Evolutionary conservation across 2,113 vertebrate genomes (phyloP), one percentile per base, ranked within the genome.

Genomic region (Centropus bengalensis): DNA sequence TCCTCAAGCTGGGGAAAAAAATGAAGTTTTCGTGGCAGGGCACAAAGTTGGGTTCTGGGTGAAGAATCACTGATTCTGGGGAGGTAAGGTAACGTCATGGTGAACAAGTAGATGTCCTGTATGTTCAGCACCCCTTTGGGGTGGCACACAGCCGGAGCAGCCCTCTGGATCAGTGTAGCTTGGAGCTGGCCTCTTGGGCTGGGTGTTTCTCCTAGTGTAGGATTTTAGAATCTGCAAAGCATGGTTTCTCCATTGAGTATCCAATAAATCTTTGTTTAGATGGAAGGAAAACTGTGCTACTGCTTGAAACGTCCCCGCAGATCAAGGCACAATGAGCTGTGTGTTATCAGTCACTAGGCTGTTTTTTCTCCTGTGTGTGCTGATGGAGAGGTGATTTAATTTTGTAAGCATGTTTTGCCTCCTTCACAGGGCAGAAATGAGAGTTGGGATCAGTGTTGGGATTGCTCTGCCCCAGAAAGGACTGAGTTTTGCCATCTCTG

Each of bases 381-480:
- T 66, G 58, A 27, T 47, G 64, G 83, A 52, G 78, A 82, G 27
- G 51, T 64, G 51, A 59, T 45, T 68, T 54, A 45, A 52, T 73
- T 52, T 44, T 38, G 4, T 5, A 42, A 42, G 49, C 59, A 7
- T 6, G 27, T 59, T 59, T 30, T 52, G 6, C 66, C 52, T 38
- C n/a, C 66, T 59, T 51, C 58, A 7, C 19, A 66, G 22, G 36
- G 13, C 16, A 28, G 51, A 16, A n/a, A 9, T 6, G 44, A 59
- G 49, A 45, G 14, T 32, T n/a, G 36, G n/a, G 45, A 4, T n/a
- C 1, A 6, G 4, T 1, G 0, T 49, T 70, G 33, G 27, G 49
- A 12, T 18, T 83, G 42, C 64, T 83, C 19, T 1, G 3, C 68
- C n/a, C 13, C 24, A 14, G 54, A 60, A 62, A 13, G 69, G 33